Evolutionary conservation across 2,888 invertebrate species (phyloP), one percentile per base, ranked within the genome.

Genomic region (Laspeyria flexula): DNA sequence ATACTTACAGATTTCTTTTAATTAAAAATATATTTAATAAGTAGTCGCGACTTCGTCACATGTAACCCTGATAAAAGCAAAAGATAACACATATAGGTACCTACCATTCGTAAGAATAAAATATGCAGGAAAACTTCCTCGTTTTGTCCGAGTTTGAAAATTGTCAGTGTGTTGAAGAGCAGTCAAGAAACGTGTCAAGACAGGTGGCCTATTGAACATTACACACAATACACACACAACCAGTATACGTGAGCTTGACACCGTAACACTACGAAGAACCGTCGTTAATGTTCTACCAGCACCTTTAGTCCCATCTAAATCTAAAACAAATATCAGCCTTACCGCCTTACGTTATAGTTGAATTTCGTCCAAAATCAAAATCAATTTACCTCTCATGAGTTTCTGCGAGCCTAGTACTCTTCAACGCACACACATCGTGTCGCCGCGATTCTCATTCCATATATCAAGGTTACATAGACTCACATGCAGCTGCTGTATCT

Each of bases 401-500:
- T 81, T 81, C 81, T 90, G 84, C 54, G 61, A 68, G 73, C 90
- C 88, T 89, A 74, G 90, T 90, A 89, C 78, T 76, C 72, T 74
- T 63, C 64, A 79, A 79, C 83, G 77, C 84, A 86, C 88, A 86
- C 85, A 84, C 80, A 75, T 77, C 82, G 77, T 81, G 77, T 76
- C 77, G 77, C 69, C 74, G 78, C 76, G 69, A 74, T 78, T 83
- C 79, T 81, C 79, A 79, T 83, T 83, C 83, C 82, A 83, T 78
- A 82, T 77, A 89, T 88, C 86, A 90, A 89, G 90, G 88, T 85
- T 88, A 82, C 73, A 73, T 77, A 77, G 75, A 74, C 81, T 77
- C 78, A 81, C 83, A 84, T 81, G 77, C 79, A 81, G 74, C 76
- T 77, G 72, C 55, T 65, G 50, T 55, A 56, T 62, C 50, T 54